phyloP scores from a whole-genome alignment of 1,140 invertebrate genomes.

The Brachionus koreanus region DNA sequence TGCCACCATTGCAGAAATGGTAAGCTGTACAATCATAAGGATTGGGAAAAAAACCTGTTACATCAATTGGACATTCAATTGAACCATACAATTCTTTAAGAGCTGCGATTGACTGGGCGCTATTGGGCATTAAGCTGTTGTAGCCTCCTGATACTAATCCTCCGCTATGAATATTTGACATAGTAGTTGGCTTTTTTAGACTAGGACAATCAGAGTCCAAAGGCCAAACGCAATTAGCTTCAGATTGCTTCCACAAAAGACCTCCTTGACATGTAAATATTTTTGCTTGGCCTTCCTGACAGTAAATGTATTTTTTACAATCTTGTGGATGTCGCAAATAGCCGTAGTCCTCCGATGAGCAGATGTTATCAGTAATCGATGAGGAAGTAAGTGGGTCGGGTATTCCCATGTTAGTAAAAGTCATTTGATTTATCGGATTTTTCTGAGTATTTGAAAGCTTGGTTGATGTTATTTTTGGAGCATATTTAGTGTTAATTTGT shows the following conservation, averaged over 20 bases:
- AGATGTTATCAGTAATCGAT: background rate
- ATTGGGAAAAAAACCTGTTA: slow-evolving; percentile 17
- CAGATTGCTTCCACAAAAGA: slow-evolving; percentile 25
- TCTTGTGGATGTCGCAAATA: slow-evolving; percentile 17
- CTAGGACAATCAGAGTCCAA: slow-evolving; percentile 41
- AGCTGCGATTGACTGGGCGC: background rate
- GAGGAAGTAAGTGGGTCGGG: background rate
- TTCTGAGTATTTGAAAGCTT: background rate
- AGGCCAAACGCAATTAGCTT: slow-evolving; percentile 44
- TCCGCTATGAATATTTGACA: background rate
- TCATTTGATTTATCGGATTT: background rate
- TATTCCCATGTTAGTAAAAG: background rate
- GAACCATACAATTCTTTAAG: slow-evolving; percentile 25
- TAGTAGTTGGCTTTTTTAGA: slow-evolving; percentile 24
- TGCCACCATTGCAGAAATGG: slow-evolving; percentile 38
- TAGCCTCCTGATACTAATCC: background rate
- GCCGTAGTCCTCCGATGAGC: slow-evolving; percentile 18
- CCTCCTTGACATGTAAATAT: slow-evolving; percentile 27
- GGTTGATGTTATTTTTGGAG: background rate
- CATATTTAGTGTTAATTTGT: background rate
- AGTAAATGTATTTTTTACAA: slow-evolving; percentile 43
- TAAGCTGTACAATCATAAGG: slow-evolving; percentile 45
- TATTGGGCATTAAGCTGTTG: slow-evolving; percentile 6
- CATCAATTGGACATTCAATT: slow-evolving; percentile 38
- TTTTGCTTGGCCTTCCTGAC: slow-evolving; percentile 39